These are phyloP conservation scores for Amphilophus citrinellus DNA, from an alignment of 2,113 vertebrate genomes.

Conservation along the genomic window DNA sequence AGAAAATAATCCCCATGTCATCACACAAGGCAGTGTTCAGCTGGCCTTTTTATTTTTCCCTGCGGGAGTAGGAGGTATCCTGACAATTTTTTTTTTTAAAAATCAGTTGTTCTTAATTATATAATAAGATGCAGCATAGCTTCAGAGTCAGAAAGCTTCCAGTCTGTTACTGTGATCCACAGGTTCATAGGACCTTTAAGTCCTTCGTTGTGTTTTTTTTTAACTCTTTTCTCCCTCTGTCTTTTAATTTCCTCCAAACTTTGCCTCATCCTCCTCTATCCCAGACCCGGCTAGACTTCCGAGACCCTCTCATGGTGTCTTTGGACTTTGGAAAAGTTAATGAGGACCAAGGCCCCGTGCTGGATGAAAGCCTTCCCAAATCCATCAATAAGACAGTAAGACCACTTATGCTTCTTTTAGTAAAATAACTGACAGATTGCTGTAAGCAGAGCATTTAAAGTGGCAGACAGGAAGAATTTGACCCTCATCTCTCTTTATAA, in stretches of 20 bases:
- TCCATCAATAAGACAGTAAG: conserved; percentile 91
- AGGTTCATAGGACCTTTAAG: not conserved
- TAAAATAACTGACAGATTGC: not conserved
- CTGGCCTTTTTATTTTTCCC: not conserved
- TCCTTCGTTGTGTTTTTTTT: not conserved
- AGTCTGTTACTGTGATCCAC: not conserved
- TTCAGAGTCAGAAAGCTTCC: not conserved
- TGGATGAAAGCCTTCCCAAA: conserved; percentile 87
- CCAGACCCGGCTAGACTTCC: conserved; percentile 93
- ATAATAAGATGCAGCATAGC: not conserved
- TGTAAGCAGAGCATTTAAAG: conserved; percentile 14
- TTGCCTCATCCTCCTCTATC: not conserved
- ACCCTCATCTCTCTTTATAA: not conserved
- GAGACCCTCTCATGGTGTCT: conserved; percentile 90
- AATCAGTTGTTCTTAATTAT: not conserved
- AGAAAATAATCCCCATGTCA: not conserved
- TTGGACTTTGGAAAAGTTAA: conserved; percentile 89
- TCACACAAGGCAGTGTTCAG: not conserved
- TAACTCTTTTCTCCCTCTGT: not conserved
- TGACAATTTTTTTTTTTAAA: not conserved
- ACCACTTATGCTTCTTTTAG: not conserved
- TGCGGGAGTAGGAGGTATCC: not conserved
- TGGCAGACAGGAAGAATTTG: conserved; percentile 30
- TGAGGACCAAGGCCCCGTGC: conserved; percentile 89
- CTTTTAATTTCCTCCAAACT: not conserved